Evolutionary conservation across 2,888 invertebrate genomes (phyloP).

Genomic region (Magallana nippona): DNA sequence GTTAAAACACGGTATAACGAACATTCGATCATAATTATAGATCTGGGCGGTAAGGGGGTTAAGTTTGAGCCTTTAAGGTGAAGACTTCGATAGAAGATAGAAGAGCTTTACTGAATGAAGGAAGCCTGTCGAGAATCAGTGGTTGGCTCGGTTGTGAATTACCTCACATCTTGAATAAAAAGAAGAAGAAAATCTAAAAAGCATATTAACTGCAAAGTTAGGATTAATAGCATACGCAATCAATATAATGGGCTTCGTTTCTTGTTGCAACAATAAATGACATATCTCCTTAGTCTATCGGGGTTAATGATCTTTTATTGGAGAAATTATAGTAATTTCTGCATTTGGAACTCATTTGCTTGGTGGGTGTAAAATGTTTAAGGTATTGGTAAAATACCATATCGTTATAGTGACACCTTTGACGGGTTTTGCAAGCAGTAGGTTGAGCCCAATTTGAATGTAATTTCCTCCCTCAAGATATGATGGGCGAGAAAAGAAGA

Average conservation of each 20-base stretch:
- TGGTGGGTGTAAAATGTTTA: slow-evolving; percentile 9
- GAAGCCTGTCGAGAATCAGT: too few relatives aligned
- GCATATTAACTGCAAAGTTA: background rate
- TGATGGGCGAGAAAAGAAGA: background rate
- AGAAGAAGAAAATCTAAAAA: slow-evolving; percentile 3
- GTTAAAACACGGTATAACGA: too few relatives aligned
- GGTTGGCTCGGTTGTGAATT: background rate
- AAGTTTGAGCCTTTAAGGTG: too few relatives aligned
- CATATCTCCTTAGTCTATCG: background rate
- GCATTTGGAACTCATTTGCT: slow-evolving; percentile 1
- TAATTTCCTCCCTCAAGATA: slow-evolving; percentile 10
- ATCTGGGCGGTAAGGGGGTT: too few relatives aligned
- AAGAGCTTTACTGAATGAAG: too few relatives aligned
- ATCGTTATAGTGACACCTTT: background rate
- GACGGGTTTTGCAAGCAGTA: background rate
- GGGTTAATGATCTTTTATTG: background rate
- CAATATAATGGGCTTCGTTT: background rate
- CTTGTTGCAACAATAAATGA: slow-evolving; percentile 15
- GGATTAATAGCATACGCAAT: slow-evolving; percentile 13
- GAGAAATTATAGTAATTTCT: slow-evolving; percentile 1
- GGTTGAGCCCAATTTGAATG: background rate
- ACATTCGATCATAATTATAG: too few relatives aligned
- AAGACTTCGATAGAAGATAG: too few relatives aligned
- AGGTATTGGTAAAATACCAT: background rate
- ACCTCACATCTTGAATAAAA: slow-evolving; percentile 7